phyloP scores from a whole-genome alignment of 2,888 invertebrate species.

The Lapara coniferarum region DNA sequence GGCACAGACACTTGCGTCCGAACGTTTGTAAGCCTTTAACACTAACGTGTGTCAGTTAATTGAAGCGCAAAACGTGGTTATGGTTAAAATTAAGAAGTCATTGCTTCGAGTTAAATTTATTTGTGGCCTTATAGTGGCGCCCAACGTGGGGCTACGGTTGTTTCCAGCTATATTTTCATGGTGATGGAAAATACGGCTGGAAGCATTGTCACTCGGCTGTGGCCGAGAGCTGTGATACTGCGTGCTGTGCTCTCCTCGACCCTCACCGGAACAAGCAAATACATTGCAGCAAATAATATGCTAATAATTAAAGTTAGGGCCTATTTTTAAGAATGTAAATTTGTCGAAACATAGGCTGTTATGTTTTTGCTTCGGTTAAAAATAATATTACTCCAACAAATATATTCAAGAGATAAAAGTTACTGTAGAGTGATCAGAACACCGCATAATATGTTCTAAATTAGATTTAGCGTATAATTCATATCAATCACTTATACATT shows the following conservation, averaged over 20 bases:
- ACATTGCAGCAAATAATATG: conserved; percentile 34
- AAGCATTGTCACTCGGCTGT: conserved; percentile 55
- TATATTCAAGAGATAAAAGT: conserved; percentile 1
- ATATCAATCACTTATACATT: conserved; percentile 36
- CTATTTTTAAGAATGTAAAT: conserved; percentile 65
- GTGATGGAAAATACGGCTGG: conserved; percentile 44
- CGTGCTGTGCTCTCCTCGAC: conserved; percentile 76
- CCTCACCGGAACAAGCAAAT: conserved; percentile 55
- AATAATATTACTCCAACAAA: conserved; percentile 28
- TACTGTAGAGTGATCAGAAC: conserved; percentile 1
- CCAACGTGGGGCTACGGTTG: conserved; percentile 64
- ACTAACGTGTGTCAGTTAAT: conserved; percentile 33
- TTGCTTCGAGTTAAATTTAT: conserved; percentile 76
- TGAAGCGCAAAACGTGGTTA: conserved; percentile 63
- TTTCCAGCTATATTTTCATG: conserved; percentile 48
- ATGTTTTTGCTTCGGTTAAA: conserved; percentile 60
- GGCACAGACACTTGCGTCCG: conserved; percentile 70
- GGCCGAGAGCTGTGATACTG: conserved; percentile 79
- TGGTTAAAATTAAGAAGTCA: conserved; percentile 56
- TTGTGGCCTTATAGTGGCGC: conserved; percentile 81
- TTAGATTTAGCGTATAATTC: conserved; percentile 34
- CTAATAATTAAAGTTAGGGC: conserved; percentile 48
- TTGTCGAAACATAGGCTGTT: conserved; percentile 48
- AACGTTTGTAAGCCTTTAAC: conserved; percentile 17
- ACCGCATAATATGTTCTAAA: conserved; percentile 7